Base-by-base conservation (phyloP, 2,113 vertebrate genomes). In the Cyphomyrus plagiostoma region DNA sequence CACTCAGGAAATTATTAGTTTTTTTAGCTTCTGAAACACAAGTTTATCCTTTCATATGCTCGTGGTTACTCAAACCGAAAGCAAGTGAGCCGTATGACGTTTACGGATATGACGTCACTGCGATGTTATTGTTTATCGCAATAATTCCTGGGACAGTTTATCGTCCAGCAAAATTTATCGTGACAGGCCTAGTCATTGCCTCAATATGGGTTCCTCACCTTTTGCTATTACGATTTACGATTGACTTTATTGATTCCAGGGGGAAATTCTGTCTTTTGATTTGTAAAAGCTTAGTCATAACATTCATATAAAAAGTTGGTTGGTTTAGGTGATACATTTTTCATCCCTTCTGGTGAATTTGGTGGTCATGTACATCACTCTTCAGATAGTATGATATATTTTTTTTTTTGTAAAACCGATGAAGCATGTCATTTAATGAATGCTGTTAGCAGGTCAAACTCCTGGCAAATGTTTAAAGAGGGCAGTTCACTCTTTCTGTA, bases 401-500 rank as follows among this genome's bases (percentile, higher is more conserved):
- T 19, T 19, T 62, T 66, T 66, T 62, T 23, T 23, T 66, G n/a
- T 66, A 9, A 66, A 66, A 66, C 23, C 1, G 74, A 80, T 21
- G 4, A 42, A 21, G 13, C 7, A 42, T 42, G 4, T 15, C 17
- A 30, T 80, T 80, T 35, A 39, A 42, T 80, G 39, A 80, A 80
- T 80, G 74, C 30, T 80, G 39, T 80, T 19, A 19, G 35, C 74
- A 80, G 74, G 19, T 15, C 52, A 58, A 53, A 39, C 30, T 52
- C 15, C 39, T 80, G 74, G 17, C 58, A 66, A n/a, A 66, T 66
- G 9, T 66, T 26, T 66, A 66, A 62, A 10, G 58, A 66, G 58
- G 30, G n/a, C 70, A 30, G 35, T 39, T 80, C 30, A 19, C 74
- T 80, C 82, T 92, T 46, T 90, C 58, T 93, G 48, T 92, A 85